These are phyloP conservation scores for Eurosta solidaginis DNA, from an alignment of 1,140 invertebrate genomes.

Conservation along the genomic window DNA sequence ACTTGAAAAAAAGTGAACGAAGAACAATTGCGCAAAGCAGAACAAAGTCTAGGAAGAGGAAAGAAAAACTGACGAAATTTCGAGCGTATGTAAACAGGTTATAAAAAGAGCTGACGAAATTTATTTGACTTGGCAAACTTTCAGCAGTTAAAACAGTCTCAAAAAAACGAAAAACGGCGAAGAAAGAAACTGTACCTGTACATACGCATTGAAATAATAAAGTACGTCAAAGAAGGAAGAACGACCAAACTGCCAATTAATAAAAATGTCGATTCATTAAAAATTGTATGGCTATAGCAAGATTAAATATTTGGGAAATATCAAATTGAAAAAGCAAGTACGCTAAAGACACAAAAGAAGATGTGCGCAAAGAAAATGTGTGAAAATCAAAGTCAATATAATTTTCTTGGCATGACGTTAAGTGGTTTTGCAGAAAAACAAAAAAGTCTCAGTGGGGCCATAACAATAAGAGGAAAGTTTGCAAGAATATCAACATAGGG, in stretches of 20 bases:
- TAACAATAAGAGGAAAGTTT: too few relatives aligned
- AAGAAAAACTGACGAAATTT: background rate
- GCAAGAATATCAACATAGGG: too few relatives aligned
- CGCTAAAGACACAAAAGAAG: background rate
- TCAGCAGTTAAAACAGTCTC: background rate
- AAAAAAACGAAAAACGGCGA: background rate
- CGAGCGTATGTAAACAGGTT: slow-evolving; percentile 4
- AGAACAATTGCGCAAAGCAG: background rate
- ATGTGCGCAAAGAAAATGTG: background rate
- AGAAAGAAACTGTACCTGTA: background rate
- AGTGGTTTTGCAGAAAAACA: background rate
- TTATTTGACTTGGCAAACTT: slow-evolving; percentile 25
- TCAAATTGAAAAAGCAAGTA: slow-evolving; percentile 2
- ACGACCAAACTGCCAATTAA: background rate
- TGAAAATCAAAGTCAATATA: background rate
- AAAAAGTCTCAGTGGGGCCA: too few relatives aligned
- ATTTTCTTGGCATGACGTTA: background rate
- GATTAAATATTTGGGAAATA: background rate
- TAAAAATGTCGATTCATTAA: slow-evolving; percentile 21
- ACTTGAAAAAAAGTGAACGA: background rate
- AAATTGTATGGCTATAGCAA: background rate
- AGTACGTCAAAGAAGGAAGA: background rate
- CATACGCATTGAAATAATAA: background rate
- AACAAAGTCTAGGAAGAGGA: background rate
- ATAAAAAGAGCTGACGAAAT: background rate